A percentile compares a stretch with the other conserved stretches of the same genome.
phyloP scores from a whole-genome alignment of 2,888 invertebrate genomes.

The Oscheius sp. region DNA sequence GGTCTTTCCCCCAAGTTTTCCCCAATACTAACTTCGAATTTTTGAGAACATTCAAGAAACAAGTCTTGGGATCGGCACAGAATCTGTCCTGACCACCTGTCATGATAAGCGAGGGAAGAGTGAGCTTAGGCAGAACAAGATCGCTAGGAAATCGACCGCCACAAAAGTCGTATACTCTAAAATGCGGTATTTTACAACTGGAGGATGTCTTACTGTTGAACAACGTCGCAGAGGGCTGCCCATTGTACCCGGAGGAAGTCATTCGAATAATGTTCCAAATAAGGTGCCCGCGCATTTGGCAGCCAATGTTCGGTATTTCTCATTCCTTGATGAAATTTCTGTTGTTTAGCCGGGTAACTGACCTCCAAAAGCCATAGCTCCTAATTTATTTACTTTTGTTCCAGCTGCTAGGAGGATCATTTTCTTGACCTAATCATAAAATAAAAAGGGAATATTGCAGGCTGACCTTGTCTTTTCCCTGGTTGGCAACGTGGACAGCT shows the following conservation, averaged over 20 bases:
- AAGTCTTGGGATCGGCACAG: conserved; percentile 66
- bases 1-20: neutral
- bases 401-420: conserved; percentile 67
- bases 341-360: neutral
- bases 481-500: conserved; percentile 68
- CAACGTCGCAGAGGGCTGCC: conserved; percentile 72
- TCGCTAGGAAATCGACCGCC: conserved; percentile 70
- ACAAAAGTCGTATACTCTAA: conserved; percentile 67
- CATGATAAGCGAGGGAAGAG: conserved; percentile 64
- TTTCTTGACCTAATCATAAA: conserved; percentile 36
- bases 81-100: conserved; percentile 68
- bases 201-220: conserved; percentile 61
- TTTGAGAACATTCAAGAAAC: conserved; percentile 61
- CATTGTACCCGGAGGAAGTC: conserved; percentile 68
- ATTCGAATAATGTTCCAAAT: conserved; percentile 67
- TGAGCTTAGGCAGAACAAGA: conserved; percentile 59
- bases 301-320: conserved; percentile 72
- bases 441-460: neutral
- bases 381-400: conserved; percentile 67
- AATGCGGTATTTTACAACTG: no score
- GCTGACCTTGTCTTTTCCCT: conserved; percentile 58
- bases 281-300: conserved; percentile 61
- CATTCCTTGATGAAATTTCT: conserved; percentile 65
- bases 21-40: conserved; percentile 41
- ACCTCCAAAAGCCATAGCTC: conserved; percentile 71